Evolutionary conservation across 1,140 invertebrate species (phyloP).

Genomic region (Xylocopa sonorina): DNA sequence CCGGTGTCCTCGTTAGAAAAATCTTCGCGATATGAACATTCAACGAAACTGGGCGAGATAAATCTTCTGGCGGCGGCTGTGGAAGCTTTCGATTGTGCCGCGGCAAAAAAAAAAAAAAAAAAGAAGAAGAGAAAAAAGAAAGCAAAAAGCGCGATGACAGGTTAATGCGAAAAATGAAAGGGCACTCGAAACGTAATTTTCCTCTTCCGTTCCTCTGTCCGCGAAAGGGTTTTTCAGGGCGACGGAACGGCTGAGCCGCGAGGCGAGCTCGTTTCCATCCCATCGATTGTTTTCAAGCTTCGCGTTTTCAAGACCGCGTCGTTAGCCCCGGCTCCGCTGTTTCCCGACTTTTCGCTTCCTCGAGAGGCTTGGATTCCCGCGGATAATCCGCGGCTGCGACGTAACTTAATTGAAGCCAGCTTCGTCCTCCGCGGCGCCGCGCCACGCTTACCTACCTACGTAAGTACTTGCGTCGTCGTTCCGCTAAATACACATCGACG

Average conservation of each 20-base stretch:
- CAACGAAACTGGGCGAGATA: background rate
- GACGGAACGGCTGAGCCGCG: too few species aligned
- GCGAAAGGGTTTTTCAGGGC: too few species aligned
- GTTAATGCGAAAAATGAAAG: background rate
- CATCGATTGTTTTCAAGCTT: constrained; percentile 13
- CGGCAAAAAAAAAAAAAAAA: background rate
- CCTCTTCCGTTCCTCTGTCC: background rate
- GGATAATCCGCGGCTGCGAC: background rate
- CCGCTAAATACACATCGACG: constrained; percentile 3
- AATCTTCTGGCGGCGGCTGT: background rate
- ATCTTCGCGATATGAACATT: too few species aligned
- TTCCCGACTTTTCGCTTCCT: background rate
- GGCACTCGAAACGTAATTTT: constrained; percentile 18
- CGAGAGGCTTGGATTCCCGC: too few species aligned
- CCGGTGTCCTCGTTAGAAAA: background rate
- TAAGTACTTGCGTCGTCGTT: background rate
- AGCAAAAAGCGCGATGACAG: background rate
- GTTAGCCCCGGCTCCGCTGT: background rate
- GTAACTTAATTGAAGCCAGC: background rate
- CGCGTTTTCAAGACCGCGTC: background rate
- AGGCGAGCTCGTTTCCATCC: background rate
- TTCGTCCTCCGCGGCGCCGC: background rate
- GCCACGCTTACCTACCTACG: background rate
- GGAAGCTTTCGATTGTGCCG: constrained; percentile 1
- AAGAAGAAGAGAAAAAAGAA: too few species aligned